Base-by-base conservation (phyloP, 2,797 vertebrate species). In the Gymnoscopelus microlampas region DNA sequence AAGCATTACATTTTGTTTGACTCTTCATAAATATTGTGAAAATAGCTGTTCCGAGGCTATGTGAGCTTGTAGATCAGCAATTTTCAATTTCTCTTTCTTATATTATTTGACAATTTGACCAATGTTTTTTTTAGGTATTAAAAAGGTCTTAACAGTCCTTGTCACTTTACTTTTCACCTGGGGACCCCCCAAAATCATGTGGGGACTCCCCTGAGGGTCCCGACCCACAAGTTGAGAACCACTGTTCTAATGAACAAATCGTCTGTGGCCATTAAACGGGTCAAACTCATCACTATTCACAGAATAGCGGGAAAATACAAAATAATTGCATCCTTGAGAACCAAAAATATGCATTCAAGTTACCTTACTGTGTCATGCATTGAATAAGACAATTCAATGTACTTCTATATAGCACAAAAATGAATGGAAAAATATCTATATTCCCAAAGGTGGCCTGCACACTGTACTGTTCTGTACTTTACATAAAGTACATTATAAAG, bases 261-360 rank as follows among this genome's bases (percentile, higher is more conserved):
- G 39, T 13, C 50, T n/a, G 14, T 13, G 50, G n/a, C 12, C 14
- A 7, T 53, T 15, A 47, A 48, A 14, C 50, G 64, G 59, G 39
- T 58, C 13, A 59, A 47, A 78, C 60, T 44, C 7, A 53, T 79
- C 71, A 50, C 87, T 73, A 80, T 91, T 90, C 87, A 89, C 81
- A 86, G 87, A 92, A 87, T 79, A 87, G 87, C 2, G 0, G 49
- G 13, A 51, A 51, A 44, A 9, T 2, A 44, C 39, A 10, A 68
- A 68, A 49, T 9, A 7, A 44, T 44, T 44, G 8, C 39, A 13
- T 80, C 73, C 72, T 63, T 54, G 63, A 85, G 71, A 76, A 83
- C 56, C 67, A 70, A 73, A 44, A 76, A 32, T 56, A 51, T 67
- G 63, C 48, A 15, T 1, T 73, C 24, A 74, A 68, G 59, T 32